These are phyloP conservation scores for Alectura lathami DNA, from an alignment of 2,113 vertebrate species.

Conservation along the genomic window DNA sequence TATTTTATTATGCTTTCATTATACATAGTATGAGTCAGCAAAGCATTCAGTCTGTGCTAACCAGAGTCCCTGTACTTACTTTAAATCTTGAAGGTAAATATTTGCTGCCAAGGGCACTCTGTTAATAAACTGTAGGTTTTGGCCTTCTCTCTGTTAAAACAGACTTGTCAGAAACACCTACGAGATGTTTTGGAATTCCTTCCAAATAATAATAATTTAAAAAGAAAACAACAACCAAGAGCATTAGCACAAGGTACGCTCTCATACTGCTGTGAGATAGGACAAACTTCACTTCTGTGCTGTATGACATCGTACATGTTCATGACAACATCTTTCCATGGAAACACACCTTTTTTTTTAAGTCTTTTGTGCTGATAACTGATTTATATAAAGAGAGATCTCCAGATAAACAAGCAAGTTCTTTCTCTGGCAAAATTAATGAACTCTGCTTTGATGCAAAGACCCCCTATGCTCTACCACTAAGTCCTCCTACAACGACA, in stretches of 20 bases:
- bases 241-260: background rate
- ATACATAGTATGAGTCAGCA: constrained; percentile 43
- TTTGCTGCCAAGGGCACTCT: background rate
- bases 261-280: background rate
- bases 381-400: background rate
- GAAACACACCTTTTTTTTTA: background rate
- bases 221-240: background rate
- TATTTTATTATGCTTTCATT: constrained; percentile 51
- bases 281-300: accelerated
- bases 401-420: background rate
- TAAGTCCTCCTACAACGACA: accelerated
- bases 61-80: background rate
- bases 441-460: background rate
- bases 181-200: background rate
- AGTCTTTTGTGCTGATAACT: background rate
- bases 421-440: background rate
- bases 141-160: background rate
- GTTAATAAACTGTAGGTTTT: constrained; percentile 22
- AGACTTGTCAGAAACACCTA: background rate
- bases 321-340: background rate
- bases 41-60: constrained; percentile 16
- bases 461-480: accelerated
- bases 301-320: accelerated
- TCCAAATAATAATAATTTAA: too few relatives aligned
- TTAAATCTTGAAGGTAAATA: constrained; percentile 48